Evolutionary conservation across 2,888 invertebrate genomes (phyloP).

Genomic region (Scaptomyza flava): DNA sequence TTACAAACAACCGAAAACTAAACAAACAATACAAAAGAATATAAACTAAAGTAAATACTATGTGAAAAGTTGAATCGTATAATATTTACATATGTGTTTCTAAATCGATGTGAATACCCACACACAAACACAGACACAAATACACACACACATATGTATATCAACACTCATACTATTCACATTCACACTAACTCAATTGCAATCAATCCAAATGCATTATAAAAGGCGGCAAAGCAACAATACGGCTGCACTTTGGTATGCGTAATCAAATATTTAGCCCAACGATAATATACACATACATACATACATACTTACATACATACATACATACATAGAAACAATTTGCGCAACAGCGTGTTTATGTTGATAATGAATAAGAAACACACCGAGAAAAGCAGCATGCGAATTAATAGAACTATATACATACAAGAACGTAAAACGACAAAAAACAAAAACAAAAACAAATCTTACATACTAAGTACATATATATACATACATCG

Average conservation of each 20-base stretch:
- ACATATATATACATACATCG: conserved; percentile 26
- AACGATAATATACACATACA: conserved; percentile 78
- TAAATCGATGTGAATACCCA: conserved; percentile 24
- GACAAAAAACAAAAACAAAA: neutral
- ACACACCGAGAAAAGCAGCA: conserved; percentile 73
- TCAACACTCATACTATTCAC: conserved; percentile 1
- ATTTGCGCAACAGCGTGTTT: conserved; percentile 65
- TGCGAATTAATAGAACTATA: conserved; percentile 70
- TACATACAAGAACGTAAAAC: conserved; percentile 29
- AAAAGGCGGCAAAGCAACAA: conserved; percentile 29
- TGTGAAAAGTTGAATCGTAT: conserved; percentile 49
- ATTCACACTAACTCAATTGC: conserved; percentile 32
- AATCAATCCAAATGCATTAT: conserved; percentile 47
- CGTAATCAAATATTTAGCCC: conserved; percentile 83
- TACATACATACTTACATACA: conserved; percentile 12
- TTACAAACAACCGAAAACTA: conserved; percentile 31
- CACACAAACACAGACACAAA: conserved; percentile 22
- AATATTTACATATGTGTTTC: conserved; percentile 51
- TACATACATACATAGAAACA: conserved; percentile 52
- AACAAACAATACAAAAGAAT: conserved; percentile 27
- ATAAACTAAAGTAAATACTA: conserved; percentile 26
- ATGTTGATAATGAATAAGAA: conserved; percentile 60
- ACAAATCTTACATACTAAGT: conserved; percentile 25
- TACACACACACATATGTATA: conserved; percentile 15
- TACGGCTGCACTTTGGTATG: conserved; percentile 44